Evolutionary conservation across 92 coral and sea anemone genomes (phyloP), one percentile per base, ranked within the genome.

Genomic region (Palythoa grandiflora): DNA sequence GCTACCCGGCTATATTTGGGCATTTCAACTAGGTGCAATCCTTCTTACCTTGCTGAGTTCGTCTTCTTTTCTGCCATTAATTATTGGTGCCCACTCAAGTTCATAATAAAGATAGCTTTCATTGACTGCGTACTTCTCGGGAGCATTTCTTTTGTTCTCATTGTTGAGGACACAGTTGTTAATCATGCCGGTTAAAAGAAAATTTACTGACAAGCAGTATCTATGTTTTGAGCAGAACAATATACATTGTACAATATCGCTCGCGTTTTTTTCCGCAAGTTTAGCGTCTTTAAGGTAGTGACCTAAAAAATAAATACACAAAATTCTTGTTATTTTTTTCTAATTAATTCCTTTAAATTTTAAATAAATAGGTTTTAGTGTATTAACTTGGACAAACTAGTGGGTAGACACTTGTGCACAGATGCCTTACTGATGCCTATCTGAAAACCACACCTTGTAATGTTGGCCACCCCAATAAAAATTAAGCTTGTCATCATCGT

Each of bases 151-250:
- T 35, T 48, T 75, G 79, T 38, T 75, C 9, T 6, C 14, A 11
- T 10, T 6, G 79, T 75, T 75, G 61, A 75, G 60, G n/a, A 48
- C 7, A 75, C 79, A 75, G 61, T 75, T 75, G 55, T 48, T 17
- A 3, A 50, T 19, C 79, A 28, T 1, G 10, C 79, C 38, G 5
- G 38, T 48, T n/a, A 40, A 21, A 13, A 11, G 59, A 36, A 16
- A 75, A 19, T 75, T 75, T 5, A 75, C 60, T 50, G 79, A 75
- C 7, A 48, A 21, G 28, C 79, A 75, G 1, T 0, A 11, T 48
- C 14, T 48, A 3, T 17, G 6, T 57, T 48, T 50, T 36, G 79
- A 75, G 14, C 79, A 75, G 38, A 75, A 8, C 38, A 75, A 20
- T 1, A 75, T 17, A 57, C 79, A 75, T 50, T 75, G 17, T 75